Base-by-base conservation (phyloP, 2,797 vertebrate genomes). In the Muraenolepis orangiensis region DNA sequence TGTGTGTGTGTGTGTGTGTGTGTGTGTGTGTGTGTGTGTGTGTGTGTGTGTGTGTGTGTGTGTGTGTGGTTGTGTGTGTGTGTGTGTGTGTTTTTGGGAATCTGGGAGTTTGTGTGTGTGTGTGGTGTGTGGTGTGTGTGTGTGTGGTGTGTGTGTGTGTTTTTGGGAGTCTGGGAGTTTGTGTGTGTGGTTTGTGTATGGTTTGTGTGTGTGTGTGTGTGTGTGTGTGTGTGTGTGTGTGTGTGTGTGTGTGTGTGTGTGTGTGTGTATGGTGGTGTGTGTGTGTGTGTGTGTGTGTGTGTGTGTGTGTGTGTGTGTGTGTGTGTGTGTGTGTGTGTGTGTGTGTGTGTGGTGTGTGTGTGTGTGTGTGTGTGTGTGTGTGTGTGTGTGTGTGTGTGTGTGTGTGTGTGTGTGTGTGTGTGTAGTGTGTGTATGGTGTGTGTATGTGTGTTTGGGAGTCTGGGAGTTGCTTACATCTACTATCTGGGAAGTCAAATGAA, bases 401-500 rank as follows among this genome's bases (percentile, higher is more conserved):
- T 69, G 29, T 6, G 68, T 69, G 67, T 16, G 67, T 69, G 67
- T 18, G 67, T 69, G 67, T 14, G 13, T 69, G 67, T 7, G 31
- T 69, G 31, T 8, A n/a, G 67, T n/a, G 30, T 8, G 31, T 69
- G 67, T 20, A 31, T 38, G 68, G 68, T 34, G 68, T 38, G 69
- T 36, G 69, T 40, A 34, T 23, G 20, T 38, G 34, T 23, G 34
- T 1, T 71, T 70, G 78, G 32, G 30, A 68, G 72, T 46, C 82
- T 77, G 4, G 4, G 74, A 82, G 76, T 77, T 78, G 80, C 85
- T 85, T 80, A 82, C 80, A 81, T 38, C 73, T 75, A 71, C 79
- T 81, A 82, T 89, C 84, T 80, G 81, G 26, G 0, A 83, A 57
- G 83, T 86, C 77, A 76, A 84, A 90, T 87, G 77, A 81, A 88